phyloP scores from a whole-genome alignment of 2,888 invertebrate genomes.

The Thera obeliscata region DNA sequence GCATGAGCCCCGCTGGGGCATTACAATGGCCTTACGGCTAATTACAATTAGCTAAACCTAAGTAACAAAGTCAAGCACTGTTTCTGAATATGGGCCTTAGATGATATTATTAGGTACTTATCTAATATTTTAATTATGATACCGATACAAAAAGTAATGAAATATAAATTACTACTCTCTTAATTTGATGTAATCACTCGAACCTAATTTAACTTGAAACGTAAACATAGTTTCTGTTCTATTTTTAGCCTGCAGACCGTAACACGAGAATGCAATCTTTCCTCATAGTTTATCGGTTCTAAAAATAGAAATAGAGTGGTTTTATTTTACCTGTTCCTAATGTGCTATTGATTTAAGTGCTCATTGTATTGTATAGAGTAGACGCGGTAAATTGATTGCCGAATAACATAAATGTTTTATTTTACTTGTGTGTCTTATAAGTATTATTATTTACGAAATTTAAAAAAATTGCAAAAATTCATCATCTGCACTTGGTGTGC shows the following conservation, averaged over 20 bases:
- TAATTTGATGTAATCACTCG: neutral
- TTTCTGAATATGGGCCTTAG: no score
- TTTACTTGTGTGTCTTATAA: no score
- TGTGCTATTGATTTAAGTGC: conserved; percentile 10
- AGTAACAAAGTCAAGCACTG: no score
- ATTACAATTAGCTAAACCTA: no score
- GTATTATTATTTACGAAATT: no score
- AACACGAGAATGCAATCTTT: conserved; percentile 18
- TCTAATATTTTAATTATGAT: no score
- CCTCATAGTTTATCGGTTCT: conserved; percentile 30
- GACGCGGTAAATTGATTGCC: neutral
- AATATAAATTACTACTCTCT: neutral
- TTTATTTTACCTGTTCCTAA: conserved; percentile 14
- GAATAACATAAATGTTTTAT: no score
- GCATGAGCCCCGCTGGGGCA: no score
- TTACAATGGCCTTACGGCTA: no score
- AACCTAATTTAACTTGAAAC: conserved; percentile 2
- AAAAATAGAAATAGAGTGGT: conserved; percentile 25
- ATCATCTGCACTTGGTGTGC: no score
- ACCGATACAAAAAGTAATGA: neutral
- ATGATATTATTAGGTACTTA: no score
- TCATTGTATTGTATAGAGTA: conserved; percentile 8
- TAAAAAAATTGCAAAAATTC: no score
- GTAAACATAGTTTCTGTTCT: conserved; percentile 22
- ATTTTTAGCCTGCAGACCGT: conserved; percentile 32